A percentile compares a stretch with the other conserved stretches of the same genome.
These are phyloP conservation scores for Gnathonemus echidnorhynchus DNA, from an alignment of 2,113 vertebrate genomes.

Conservation along the genomic window DNA sequence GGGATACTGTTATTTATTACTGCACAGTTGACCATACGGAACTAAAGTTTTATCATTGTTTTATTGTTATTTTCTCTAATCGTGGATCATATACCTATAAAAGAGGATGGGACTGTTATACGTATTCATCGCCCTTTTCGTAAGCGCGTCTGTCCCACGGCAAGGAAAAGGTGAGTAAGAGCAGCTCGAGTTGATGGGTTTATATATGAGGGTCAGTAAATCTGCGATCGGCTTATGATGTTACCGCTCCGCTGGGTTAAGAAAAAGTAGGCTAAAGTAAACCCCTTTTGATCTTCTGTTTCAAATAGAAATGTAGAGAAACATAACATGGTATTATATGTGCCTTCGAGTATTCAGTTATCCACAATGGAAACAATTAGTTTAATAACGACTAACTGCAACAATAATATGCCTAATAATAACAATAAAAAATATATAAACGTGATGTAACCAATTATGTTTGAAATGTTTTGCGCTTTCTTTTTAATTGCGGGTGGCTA, in stretches of 20 bases:
- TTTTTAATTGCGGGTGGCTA: background rate
- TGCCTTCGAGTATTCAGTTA: background rate
- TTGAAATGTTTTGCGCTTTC: background rate
- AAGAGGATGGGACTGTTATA: conserved; percentile 64
- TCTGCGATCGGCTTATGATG: background rate
- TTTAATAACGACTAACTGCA: background rate
- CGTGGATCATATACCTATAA: conserved; percentile 48
- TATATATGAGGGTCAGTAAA: background rate
- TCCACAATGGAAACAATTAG: background rate
- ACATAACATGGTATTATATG: background rate
- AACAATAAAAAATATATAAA: too few species aligned
- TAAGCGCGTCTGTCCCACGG: conserved; percentile 62
- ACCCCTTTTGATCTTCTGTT: background rate
- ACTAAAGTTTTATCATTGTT: conserved; percentile 46
- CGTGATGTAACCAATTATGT: background rate
- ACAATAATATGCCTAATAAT: background rate
- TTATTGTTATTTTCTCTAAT: conserved; percentile 32
- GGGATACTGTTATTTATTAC: conserved; percentile 24
- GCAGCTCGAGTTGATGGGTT: conserved; percentile 22
- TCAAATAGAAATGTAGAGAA: background rate
- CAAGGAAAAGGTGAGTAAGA: conserved; percentile 58
- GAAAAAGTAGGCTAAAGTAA: background rate
- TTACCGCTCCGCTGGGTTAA: background rate
- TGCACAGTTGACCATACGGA: conserved; percentile 27
- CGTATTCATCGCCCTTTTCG: conserved; percentile 52